Percentiles rank a stretch among this genome's conserved stretches.
Evolutionary conservation across 1,140 invertebrate species (phyloP).

Genomic region (Dryas iulia): DNA sequence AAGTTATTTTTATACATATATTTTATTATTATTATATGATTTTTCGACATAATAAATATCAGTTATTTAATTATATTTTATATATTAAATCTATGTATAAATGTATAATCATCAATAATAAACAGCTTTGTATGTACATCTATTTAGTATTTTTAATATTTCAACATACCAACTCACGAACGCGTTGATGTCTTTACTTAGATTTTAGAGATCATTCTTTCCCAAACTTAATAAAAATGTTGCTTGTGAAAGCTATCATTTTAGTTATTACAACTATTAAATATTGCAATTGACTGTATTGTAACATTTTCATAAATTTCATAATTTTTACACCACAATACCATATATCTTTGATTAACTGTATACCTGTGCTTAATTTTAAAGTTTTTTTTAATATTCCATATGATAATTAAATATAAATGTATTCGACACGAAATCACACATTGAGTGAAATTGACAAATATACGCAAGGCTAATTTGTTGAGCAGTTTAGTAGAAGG

Average conservation of each 20-base stretch:
- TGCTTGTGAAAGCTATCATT: neutral
- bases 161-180: neutral
- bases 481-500: neutral
- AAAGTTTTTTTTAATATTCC: neutral
- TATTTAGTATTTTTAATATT: too few relatives aligned
- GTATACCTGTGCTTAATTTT: neutral
- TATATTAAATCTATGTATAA: too few relatives aligned
- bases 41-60: too few relatives aligned
- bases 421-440: conserved; percentile 1
- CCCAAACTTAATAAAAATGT: neutral
- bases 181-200: conserved; percentile 27
- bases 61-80: too few relatives aligned
- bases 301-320: neutral
- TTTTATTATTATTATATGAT: too few relatives aligned
- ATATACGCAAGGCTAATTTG: conserved; percentile 7
- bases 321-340: neutral
- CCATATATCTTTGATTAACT: neutral
- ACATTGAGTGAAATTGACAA: neutral
- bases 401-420: neutral
- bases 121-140: too few relatives aligned
- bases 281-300: too few relatives aligned
- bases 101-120: too few relatives aligned
- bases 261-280: too few relatives aligned
- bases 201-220: neutral
- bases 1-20: neutral